Base-by-base conservation (phyloP, 2,797 vertebrate species). In the Anguilla anguilla region DNA sequence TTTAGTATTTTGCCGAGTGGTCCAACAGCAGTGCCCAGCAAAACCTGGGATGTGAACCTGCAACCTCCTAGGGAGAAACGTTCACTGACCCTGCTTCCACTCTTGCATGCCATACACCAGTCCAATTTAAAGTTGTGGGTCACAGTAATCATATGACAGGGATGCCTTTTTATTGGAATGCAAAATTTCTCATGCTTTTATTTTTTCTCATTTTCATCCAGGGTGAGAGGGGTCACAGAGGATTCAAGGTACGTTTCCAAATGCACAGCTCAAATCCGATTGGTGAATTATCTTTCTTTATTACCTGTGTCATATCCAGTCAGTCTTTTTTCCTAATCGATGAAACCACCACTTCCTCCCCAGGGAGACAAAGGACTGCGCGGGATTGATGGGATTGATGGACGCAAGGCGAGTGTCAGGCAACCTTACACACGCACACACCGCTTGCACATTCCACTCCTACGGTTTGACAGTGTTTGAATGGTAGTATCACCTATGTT, bases 201-300 rank as follows among this genome's bases (percentile, higher is more conserved):
- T 46, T 87, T n/a, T 72, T 85, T 91, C 35, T 91, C 39, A 94
- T 51, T 91, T 89, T 86, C 84, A 85, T 91, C 13, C 94, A 99
- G 98, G 98, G 98, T 46, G 97, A 96, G 0, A 97, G 97, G 93
- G 98, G 98, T 92, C 93, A 97, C 90, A 99, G 97, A 93, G 98
- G 98, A 89, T 96, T 94, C 93, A 99, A 99, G 97, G 98, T 99
- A 87, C 96, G 96, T 83, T 86, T 69, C 35, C 31, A 28, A 61
- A 31, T 39, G 35, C 25, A 13, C 83, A 84, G 46, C 46, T 74
- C 61, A 67, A 2, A 25, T 19, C 59, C 46, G 2, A 0, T 2
- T 22, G 25, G 43, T 0, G 13, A 2, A 86, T n/a, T 35, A 10
- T 7, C 22, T 57, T 53, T 55, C n/a, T 55, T 84, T 55, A 55